Evolutionary conservation across 2,113 vertebrate species (phyloP), one percentile per base, ranked within the genome.

Genomic region (Physeter macrocephalus): DNA sequence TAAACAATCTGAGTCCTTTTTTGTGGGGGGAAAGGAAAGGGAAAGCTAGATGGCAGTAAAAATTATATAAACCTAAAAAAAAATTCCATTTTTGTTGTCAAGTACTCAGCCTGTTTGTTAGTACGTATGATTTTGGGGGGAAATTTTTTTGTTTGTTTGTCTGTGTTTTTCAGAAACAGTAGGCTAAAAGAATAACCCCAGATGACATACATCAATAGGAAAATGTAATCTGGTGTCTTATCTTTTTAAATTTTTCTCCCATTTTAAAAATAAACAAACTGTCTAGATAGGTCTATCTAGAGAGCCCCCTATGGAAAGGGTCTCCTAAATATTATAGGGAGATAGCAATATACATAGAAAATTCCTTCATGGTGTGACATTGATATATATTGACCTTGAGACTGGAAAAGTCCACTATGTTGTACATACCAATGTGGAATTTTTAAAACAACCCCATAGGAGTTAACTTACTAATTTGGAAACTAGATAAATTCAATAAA

Each of bases 381-480:
- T 83, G 86, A 95, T 80, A 54, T 36, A 72, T 77, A 92, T 62
- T 96, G 94, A 96, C 94, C 88, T 86, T 72, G 81, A 62, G n/a
- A 93, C 71, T 83, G 41, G 90, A 89, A 89, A 88, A 88, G 34
- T 72, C 61, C 64, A 81, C 72, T 81, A 17, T 88, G 87, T 43
- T 71, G 62, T 69, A 87, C 62, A 66, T 95, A 94, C 87, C 94
- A 97, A 93, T 94, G 39, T 92, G 74, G 72, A 75, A 85, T 92
- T 97, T 96, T 96, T 52, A 94, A 96, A 74, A 90, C 13, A 93
- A 81, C 52, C 61, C 67, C 83, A 84, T 0, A 94, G 92, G 95
- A 87, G 64, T 86, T 96, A 8, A 71, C 31, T 94, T 96, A 90
- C 93, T 97, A 96, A 96, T 98, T 98, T 96, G 84, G 94, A 98